Conservation (phyloP, 2,888 invertebrate species). For the Eustalomyia histrio region DNA sequence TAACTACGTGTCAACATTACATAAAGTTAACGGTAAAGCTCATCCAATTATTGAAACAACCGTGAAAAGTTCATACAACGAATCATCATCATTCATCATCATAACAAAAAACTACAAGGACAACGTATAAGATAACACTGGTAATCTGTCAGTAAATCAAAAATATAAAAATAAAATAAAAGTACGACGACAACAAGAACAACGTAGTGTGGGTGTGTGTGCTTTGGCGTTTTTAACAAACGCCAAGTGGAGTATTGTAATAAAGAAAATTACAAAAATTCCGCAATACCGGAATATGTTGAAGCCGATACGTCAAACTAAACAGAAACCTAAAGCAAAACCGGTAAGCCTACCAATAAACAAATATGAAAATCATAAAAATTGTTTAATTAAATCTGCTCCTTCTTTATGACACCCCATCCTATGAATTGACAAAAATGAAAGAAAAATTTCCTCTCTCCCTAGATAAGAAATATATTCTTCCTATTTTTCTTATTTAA, state of each 20-base stretch:
- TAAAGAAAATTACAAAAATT: conserved; percentile 67
- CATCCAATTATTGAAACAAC: background rate
- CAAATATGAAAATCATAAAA: conserved; percentile 24
- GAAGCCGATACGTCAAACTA: conserved; percentile 78
- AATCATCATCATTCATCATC: conserved; percentile 2
- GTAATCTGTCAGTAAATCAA: conserved; percentile 14
- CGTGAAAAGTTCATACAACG: conserved; percentile 16
- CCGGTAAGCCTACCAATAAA: conserved; percentile 73
- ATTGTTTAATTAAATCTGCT: background rate
- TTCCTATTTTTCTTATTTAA: background rate
- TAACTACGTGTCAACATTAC: background rate
- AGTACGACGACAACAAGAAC: background rate
- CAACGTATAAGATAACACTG: background rate
- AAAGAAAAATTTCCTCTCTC: background rate
- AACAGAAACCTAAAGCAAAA: conserved; percentile 79
- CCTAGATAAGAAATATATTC: background rate
- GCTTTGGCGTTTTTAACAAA: conserved; percentile 38
- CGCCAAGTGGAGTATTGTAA: conserved; percentile 38
- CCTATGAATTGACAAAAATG: background rate
- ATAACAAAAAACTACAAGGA: background rate
- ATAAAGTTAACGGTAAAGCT: background rate
- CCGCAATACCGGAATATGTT: conserved; percentile 76
- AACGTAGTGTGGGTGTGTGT: conserved; percentile 9
- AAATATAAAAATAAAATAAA: background rate
- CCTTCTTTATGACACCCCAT: background rate